phyloP scores from a whole-genome alignment of 1,140 invertebrate genomes.

The Calosoma granatense region DNA sequence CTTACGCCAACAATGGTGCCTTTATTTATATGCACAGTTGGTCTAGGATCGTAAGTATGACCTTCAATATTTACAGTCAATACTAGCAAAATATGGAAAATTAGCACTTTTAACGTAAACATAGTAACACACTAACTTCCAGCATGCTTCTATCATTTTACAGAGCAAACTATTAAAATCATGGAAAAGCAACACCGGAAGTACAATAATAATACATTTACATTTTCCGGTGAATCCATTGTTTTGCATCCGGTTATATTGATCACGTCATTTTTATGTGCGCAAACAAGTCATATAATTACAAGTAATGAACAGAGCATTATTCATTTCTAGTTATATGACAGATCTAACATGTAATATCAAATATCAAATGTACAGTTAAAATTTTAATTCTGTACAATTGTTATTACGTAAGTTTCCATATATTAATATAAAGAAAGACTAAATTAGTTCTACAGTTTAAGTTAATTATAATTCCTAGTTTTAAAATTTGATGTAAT shows the following conservation, averaged over 20 bases:
- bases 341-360: too few species aligned
- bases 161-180: neutral
- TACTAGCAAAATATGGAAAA: neutral
- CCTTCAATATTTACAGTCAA: neutral
- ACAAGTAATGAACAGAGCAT: too few species aligned
- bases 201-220: slow-evolving; percentile 1
- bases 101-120: neutral
- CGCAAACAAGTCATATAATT: too few species aligned
- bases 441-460: too few species aligned
- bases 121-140: neutral
- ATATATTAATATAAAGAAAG: too few species aligned
- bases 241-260: slow-evolving; percentile 1
- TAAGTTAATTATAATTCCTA: too few species aligned
- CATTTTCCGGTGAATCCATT: neutral
- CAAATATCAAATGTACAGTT: too few species aligned
- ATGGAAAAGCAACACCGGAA: neutral
- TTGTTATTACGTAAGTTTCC: too few species aligned
- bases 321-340: too few species aligned
- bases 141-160: neutral
- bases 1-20: slow-evolving; percentile 23
- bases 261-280: too few species aligned
- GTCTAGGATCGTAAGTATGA: slow-evolving; percentile 12
- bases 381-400: too few species aligned
- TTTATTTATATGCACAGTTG: slow-evolving; percentile 20
- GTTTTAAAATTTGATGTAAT: too few species aligned